These are phyloP conservation scores for Cheilosia vulpina DNA, from an alignment of 2,888 invertebrate species.

Conservation along the genomic window DNA sequence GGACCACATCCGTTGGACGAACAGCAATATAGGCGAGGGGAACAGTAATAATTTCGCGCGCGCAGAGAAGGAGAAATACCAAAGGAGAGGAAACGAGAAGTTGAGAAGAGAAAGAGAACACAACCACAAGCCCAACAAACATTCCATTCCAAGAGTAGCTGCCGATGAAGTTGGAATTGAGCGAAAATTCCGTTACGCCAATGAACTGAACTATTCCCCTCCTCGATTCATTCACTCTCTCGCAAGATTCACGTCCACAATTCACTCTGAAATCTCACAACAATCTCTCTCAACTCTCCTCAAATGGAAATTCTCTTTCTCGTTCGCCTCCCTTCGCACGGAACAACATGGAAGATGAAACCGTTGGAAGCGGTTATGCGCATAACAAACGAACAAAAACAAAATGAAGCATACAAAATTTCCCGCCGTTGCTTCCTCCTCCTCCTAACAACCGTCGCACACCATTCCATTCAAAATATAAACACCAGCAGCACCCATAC, in stretches of 20 bases:
- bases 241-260: neutral
- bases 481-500: constrained; percentile 25
- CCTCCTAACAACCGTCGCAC: neutral
- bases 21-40: neutral
- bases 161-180: constrained; percentile 28
- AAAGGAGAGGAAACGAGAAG: neutral
- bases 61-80: neutral
- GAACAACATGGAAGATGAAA: constrained; percentile 31
- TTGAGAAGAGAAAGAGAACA: constrained; percentile 36
- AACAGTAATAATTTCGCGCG: constrained; percentile 24
- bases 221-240: constrained; percentile 15
- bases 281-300: neutral
- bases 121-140: neutral
- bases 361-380: constrained; percentile 59
- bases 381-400: constrained; percentile 70
- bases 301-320: neutral
- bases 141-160: constrained; percentile 48
- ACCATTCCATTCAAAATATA: neutral
- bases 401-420: constrained; percentile 51
- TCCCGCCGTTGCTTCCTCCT: constrained; percentile 11
- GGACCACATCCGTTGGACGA: constrained; percentile 42
- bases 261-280: neutral
- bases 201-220: constrained; percentile 33
- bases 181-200: constrained; percentile 34
- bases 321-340: neutral